Conservation (phyloP, 2,113 vertebrate genomes). For the Oryzias javanicus region DNA sequence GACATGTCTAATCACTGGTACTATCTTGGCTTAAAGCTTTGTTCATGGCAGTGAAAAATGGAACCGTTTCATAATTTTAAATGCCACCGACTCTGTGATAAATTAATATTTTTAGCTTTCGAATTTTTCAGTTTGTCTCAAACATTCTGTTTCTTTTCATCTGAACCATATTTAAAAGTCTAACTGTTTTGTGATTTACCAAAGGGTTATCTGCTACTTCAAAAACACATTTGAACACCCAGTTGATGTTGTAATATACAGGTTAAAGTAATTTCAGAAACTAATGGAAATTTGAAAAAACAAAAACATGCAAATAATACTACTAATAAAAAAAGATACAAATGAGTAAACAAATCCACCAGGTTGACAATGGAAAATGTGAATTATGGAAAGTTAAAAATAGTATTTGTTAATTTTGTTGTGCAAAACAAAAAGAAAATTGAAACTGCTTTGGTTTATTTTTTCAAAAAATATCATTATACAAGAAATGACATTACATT, state of each 20-base stretch:
- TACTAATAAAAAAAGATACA: background rate
- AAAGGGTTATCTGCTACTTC: no score
- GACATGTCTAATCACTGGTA: no score
- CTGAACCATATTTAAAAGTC: no score
- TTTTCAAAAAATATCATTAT: slow-evolving; percentile 9
- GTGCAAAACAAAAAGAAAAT: slow-evolving; percentile 3
- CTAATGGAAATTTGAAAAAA: background rate
- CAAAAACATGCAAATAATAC: slow-evolving; percentile 2
- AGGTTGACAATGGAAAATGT: background rate
- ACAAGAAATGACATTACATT: slow-evolving; percentile 29
- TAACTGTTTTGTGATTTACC: no score
- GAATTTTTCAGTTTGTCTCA: no score
- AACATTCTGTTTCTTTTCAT: no score
- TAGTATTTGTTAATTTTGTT: slow-evolving; percentile 4
- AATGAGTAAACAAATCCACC: background rate
- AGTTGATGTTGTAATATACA: background rate
- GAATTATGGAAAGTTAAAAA: slow-evolving; percentile 8
- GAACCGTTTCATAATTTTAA: no score
- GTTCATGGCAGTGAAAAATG: no score
- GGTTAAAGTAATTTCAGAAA: background rate
- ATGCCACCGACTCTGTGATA: no score
- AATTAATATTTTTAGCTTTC: no score
- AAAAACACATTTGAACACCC: no score
- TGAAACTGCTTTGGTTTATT: background rate
- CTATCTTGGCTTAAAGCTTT: no score